A percentile compares a stretch with the other conserved stretches of the same genome.
Conservation (phyloP, 2,888 invertebrate species). For the Chironomus tentans region DNA sequence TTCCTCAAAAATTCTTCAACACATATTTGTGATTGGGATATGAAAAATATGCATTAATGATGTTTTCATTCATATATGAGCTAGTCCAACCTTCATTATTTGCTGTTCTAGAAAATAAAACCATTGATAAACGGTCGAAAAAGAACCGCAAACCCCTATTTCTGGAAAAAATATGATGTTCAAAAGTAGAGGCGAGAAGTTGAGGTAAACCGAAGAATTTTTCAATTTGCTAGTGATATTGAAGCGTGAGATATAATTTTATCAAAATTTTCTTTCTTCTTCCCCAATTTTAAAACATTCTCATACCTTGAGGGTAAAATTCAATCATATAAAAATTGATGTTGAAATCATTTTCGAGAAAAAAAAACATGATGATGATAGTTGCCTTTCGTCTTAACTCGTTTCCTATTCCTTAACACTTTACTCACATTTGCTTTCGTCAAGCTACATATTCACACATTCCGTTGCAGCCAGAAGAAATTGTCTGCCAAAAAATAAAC, state of each 20-base stretch:
- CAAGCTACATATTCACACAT: too few relatives aligned
- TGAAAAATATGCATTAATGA: too few relatives aligned
- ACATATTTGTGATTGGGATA: too few relatives aligned
- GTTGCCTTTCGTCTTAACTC: neutral
- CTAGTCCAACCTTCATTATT: too few relatives aligned
- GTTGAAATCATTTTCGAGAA: neutral
- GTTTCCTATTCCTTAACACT: neutral
- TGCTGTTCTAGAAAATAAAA: too few relatives aligned
- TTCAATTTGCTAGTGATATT: constrained; percentile 22
- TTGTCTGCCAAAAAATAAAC: too few relatives aligned
- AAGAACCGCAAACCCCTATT: too few relatives aligned
- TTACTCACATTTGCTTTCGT: neutral
- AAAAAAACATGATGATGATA: too few relatives aligned
- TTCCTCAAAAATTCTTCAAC: too few relatives aligned
- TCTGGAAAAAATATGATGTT: neutral
- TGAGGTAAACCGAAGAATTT: neutral
- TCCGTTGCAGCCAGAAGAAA: too few relatives aligned
- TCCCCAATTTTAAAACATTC: neutral
- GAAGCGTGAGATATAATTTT: constrained; percentile 24
- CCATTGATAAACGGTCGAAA: too few relatives aligned
- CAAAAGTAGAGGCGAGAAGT: neutral
- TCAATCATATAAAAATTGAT: constrained; percentile 18
- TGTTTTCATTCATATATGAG: too few relatives aligned
- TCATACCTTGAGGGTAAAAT: neutral
- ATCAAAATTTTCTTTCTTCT: neutral